A percentile compares a stretch with the other conserved stretches of the same genome.
Conservation (phyloP, 2,113 vertebrate genomes). For the Gila orcuttii region DNA sequence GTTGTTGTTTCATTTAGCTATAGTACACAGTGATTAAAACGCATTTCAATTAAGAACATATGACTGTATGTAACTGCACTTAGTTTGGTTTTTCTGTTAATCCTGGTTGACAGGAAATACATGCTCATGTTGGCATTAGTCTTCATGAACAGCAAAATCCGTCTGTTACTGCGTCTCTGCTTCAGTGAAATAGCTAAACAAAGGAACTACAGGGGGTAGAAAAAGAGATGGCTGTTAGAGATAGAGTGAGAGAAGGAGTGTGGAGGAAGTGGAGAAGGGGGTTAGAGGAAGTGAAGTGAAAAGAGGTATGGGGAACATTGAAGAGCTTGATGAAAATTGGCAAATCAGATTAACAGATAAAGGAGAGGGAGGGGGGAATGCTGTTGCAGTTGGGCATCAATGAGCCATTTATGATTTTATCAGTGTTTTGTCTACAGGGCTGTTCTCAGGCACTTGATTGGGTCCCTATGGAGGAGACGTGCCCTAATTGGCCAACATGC, state of each 20-base stretch:
- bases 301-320: slow-evolving; percentile 4
- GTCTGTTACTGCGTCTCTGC: background rate
- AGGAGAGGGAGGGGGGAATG: background rate
- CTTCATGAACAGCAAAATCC: slow-evolving; percentile 18
- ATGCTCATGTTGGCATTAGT: background rate
- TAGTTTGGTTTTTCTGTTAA: background rate
- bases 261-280: slow-evolving; percentile 17
- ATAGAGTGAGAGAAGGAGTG: slow-evolving; percentile 6
- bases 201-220: slow-evolving; percentile 33
- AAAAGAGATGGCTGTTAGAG: slow-evolving; percentile 37
- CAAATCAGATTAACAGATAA: slow-evolving; percentile 33
- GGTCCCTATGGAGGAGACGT: slow-evolving; percentile 36
- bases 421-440: slow-evolving; percentile 49
- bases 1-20: no score
- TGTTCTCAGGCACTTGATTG: slow-evolving; percentile 53
- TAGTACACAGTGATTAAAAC: no score
- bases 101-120: background rate
- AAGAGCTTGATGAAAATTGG: slow-evolving; percentile 27
- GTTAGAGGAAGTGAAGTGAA: background rate
- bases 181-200: slow-evolving; percentile 45
- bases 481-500: slow-evolving; percentile 16
- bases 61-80: background rate
- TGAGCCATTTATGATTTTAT: slow-evolving; percentile 56
- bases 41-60: no score
- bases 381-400: slow-evolving; percentile 44